These are phyloP conservation scores for Atopsyche davidsoni DNA, from an alignment of 1,140 invertebrate genomes.

Conservation along the genomic window DNA sequence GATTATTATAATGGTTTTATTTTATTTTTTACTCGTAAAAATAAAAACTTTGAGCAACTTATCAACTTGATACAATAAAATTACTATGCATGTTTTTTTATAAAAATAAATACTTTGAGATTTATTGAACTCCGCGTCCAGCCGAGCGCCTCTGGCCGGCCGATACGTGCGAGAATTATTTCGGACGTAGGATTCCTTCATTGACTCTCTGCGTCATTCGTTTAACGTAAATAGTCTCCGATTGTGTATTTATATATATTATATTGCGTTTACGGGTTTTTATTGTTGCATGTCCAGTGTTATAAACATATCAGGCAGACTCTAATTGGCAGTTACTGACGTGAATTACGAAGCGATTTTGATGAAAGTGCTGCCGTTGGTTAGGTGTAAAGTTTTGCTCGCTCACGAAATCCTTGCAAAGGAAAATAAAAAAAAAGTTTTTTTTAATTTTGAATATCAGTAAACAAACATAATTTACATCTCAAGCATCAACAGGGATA, in stretches of 20 bases:
- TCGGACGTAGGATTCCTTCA: conserved; percentile 18
- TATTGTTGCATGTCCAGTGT: conserved; percentile 6
- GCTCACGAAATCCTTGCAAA: no score
- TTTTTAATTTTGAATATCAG: no score
- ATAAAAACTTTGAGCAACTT: not conserved
- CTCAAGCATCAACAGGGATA: no score
- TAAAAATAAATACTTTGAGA: not conserved
- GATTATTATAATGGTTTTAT: no score
- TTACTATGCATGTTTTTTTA: not conserved
- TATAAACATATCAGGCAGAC: conserved; percentile 24
- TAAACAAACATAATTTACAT: no score
- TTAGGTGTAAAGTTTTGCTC: no score
- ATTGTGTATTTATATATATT: conserved; percentile 18
- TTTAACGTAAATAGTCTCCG: conserved; percentile 18
- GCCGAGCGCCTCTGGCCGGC: conserved; percentile 3
- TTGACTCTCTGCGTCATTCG: conserved; percentile 16
- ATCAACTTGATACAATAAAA: not conserved
- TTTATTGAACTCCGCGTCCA: not conserved
- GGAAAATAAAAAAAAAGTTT: no score
- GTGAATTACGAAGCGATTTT: conserved; percentile 22
- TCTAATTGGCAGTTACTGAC: conserved; percentile 24
- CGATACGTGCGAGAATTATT: conserved; percentile 7
- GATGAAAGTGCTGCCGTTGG: conserved; percentile 13
- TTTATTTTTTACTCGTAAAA: no score
- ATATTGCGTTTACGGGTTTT: conserved; percentile 11